phyloP scores from a whole-genome alignment of 2,888 invertebrate species.

The Stenodema calcarata region DNA sequence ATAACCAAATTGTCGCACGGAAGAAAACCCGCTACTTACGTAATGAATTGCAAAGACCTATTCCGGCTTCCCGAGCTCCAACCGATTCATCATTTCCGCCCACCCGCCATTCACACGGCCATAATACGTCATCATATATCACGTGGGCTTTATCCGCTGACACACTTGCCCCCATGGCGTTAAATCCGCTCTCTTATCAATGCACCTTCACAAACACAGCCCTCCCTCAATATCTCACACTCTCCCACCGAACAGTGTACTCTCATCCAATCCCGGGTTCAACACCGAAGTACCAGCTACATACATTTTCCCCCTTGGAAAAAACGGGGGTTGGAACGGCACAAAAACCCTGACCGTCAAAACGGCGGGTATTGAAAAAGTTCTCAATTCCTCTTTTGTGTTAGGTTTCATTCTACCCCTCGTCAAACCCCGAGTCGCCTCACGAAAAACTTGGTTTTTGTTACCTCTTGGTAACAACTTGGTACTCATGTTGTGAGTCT shows the following conservation, averaged over 20 bases:
- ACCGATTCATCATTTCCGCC: slow-evolving; percentile 3
- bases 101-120: neutral
- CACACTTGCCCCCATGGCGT: neutral
- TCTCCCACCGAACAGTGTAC: neutral
- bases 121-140: slow-evolving; percentile 27
- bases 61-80: neutral
- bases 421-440: neutral
- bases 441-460: neutral
- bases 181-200: neutral
- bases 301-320: neutral
- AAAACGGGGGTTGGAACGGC: neutral
- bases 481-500: too few species aligned
- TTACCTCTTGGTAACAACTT: too few species aligned
- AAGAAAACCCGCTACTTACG: neutral
- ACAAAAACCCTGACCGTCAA: neutral
- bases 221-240: neutral
- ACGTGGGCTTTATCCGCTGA: neutral
- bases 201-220: neutral
- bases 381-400: neutral
- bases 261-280: neutral
- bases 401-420: neutral
- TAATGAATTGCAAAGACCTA: neutral
- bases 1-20: neutral
- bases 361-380: neutral
- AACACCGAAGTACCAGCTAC: neutral